phyloP scores from a whole-genome alignment of 2,113 vertebrate genomes.

The Carlito syrichta region DNA sequence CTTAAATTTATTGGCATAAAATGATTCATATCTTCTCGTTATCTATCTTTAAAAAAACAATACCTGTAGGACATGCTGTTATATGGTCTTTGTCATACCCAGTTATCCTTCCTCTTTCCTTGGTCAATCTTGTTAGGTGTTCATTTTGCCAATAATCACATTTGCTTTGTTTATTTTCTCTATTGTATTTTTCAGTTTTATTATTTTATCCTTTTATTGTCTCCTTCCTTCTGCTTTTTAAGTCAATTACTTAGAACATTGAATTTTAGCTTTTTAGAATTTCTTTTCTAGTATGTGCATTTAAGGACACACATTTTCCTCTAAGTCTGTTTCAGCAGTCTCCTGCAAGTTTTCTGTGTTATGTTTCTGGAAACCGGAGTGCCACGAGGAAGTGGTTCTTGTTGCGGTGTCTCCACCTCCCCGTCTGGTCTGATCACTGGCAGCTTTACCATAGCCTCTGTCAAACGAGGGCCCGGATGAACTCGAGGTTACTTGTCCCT shows the following conservation, averaged over 20 bases:
- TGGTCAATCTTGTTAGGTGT: background rate
- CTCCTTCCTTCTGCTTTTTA: background rate
- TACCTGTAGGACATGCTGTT: background rate
- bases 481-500: background rate
- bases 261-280: background rate
- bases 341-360: background rate
- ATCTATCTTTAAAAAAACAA: background rate
- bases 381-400: background rate
- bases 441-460: accelerated
- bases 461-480: background rate
- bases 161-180: background rate
- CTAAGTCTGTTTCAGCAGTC: background rate
- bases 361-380: background rate
- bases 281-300: background rate
- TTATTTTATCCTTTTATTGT: background rate
- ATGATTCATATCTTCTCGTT: background rate
- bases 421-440: too few species aligned
- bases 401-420: background rate
- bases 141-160: constrained; percentile 2
- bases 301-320: background rate
- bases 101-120: background rate
- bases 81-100: background rate
- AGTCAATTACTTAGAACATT: background rate
- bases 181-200: background rate
- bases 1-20: constrained; percentile 4